Evolutionary conservation across 2,113 vertebrate genomes (phyloP).

Genomic region (Pituophis catenifer): DNA sequence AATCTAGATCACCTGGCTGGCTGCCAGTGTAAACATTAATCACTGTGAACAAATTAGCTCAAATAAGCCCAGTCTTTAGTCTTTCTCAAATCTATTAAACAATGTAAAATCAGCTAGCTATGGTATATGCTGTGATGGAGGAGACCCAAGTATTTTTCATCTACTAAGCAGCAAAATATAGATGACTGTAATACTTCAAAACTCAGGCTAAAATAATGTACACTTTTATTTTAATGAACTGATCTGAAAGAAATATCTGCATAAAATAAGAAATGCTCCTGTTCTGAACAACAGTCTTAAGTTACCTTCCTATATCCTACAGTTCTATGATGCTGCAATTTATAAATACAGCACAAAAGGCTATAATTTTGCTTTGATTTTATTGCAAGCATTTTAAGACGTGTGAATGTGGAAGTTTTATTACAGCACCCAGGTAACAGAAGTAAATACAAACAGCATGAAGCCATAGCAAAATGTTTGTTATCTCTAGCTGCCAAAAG

Average conservation of each 20-base stretch:
- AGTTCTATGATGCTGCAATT: background rate
- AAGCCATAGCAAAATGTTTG: background rate
- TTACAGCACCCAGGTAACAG: background rate
- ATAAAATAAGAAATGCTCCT: background rate
- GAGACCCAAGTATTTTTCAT: background rate
- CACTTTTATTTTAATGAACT: background rate
- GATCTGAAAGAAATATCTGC: background rate
- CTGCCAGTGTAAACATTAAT: slow-evolving; percentile 41
- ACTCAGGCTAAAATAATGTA: background rate
- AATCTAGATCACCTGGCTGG: slow-evolving; percentile 42
- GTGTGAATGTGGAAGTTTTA: background rate
- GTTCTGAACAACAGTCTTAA: background rate
- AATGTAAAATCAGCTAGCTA: slow-evolving; percentile 40
- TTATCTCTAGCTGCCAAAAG: background rate
- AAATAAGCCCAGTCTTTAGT: slow-evolving; percentile 33
- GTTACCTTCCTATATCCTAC: background rate
- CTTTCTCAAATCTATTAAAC: slow-evolving; percentile 14
- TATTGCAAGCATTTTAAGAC: background rate
- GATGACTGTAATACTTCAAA: background rate
- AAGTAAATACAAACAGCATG: background rate
- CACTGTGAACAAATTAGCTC: slow-evolving; percentile 41
- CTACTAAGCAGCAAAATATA: background rate
- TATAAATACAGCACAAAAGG: background rate
- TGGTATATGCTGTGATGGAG: background rate
- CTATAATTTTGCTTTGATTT: background rate